Evolutionary conservation across 2,797 vertebrate species (phyloP).

Genomic region (Oreochromis grahami): DNA sequence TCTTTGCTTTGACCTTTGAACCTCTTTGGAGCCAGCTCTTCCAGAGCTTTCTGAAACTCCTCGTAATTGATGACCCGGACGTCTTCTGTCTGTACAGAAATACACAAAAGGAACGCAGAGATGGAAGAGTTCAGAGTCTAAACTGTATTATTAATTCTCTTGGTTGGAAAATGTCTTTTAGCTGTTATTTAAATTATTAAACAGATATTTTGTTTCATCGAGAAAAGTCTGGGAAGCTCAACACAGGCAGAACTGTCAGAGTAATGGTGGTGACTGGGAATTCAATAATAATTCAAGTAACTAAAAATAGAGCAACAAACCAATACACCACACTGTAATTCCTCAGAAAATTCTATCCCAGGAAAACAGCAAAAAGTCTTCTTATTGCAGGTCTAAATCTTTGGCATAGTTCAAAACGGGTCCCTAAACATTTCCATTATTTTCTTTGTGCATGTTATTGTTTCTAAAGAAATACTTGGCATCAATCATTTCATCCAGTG

Average conservation of each 20-base stretch:
- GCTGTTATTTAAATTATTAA: not conserved
- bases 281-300: not conserved
- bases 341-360: not conserved
- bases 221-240: not conserved
- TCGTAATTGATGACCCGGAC: constrained; percentile 88
- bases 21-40: constrained; percentile 85
- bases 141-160: not conserved
- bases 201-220: not conserved
- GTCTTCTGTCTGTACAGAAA: constrained; percentile 82
- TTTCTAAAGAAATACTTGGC: not conserved
- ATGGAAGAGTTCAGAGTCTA: not conserved
- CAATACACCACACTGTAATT: rapidly evolving
- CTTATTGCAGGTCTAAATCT: not conserved
- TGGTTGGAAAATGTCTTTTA: not conserved
- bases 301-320: not conserved
- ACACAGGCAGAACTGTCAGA: not conserved
- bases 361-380: not conserved
- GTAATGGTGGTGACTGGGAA: rapidly evolving
- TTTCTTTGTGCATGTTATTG: not conserved
- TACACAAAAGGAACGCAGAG: not conserved
- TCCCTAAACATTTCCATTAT: not conserved
- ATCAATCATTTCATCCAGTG: not conserved
- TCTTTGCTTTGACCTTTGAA: constrained; percentile 92
- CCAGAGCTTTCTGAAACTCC: constrained; percentile 89
- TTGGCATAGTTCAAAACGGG: not conserved